These are phyloP conservation scores for Trichacis sp. DNA, from an alignment of 2,888 invertebrate species.

Conservation along the genomic window DNA sequence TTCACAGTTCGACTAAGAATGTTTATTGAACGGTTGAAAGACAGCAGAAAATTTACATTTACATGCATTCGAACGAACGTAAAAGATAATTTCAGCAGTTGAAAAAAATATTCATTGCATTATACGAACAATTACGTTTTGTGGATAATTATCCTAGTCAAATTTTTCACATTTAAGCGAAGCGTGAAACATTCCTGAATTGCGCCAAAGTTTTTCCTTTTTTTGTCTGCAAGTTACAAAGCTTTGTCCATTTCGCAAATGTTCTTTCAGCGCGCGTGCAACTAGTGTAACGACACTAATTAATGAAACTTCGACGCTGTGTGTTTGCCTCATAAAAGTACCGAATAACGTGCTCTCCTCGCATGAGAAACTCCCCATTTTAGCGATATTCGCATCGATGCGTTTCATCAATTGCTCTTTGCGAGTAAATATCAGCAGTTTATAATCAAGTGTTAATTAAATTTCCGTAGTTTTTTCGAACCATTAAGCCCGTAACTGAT, in stretches of 20 bases:
- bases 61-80: not conserved
- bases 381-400: not conserved
- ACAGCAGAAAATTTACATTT: not conserved
- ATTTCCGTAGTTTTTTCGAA: not conserved
- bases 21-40: not conserved
- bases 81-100: not conserved
- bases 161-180: slow-evolving; percentile 12
- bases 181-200: slow-evolving; percentile 6
- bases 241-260: slow-evolving; percentile 1
- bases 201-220: slow-evolving; percentile 2
- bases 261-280: not conserved
- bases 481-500: not conserved
- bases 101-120: too few relatives aligned
- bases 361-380: not conserved
- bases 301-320: not conserved
- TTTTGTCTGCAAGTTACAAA: not conserved
- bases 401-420: not conserved
- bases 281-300: slow-evolving; percentile 12
- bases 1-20: not conserved
- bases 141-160: slow-evolving; percentile 34
- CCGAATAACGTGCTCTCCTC: not conserved
- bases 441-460: not conserved
- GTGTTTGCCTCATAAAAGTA: not conserved
- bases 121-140: slow-evolving; percentile 1
- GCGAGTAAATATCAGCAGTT: not conserved